Percentiles rank a stretch among this genome's conserved stretches.
Evolutionary conservation across 2,797 vertebrate species (phyloP).

Genomic region (Smutsia gigantea): DNA sequence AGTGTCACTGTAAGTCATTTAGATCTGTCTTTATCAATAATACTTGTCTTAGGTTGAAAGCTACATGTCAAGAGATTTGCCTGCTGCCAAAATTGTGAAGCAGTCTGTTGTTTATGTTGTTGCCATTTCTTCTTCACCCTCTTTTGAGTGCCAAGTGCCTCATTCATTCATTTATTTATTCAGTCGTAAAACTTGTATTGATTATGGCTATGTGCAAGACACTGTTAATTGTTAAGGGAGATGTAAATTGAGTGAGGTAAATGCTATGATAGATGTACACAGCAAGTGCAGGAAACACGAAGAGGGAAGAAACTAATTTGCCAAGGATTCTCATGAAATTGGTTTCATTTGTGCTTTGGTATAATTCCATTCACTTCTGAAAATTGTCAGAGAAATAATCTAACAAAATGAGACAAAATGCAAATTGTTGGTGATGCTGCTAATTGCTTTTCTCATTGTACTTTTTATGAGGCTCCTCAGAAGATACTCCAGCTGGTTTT

Average conservation of each 20-base stretch:
- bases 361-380: conserved; percentile 18
- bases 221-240: background rate
- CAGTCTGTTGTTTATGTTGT: background rate
- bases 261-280: background rate
- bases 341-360: background rate
- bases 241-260: background rate
- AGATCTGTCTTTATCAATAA: conserved; percentile 45
- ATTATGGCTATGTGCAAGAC: background rate
- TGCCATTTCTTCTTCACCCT: background rate
- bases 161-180: background rate
- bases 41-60: conserved; percentile 47
- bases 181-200: background rate
- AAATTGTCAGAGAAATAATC: background rate
- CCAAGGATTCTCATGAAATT: background rate
- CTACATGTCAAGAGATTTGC: background rate
- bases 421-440: background rate
- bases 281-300: background rate
- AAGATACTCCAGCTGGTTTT: background rate
- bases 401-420: background rate
- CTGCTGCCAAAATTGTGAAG: background rate
- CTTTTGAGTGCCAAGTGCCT: background rate
- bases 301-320: background rate
- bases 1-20: background rate
- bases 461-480: background rate
- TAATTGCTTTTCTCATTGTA: background rate